Evolutionary conservation across 2,797 vertebrate species (phyloP).

Genomic region (Chiropotes sagulatus): DNA sequence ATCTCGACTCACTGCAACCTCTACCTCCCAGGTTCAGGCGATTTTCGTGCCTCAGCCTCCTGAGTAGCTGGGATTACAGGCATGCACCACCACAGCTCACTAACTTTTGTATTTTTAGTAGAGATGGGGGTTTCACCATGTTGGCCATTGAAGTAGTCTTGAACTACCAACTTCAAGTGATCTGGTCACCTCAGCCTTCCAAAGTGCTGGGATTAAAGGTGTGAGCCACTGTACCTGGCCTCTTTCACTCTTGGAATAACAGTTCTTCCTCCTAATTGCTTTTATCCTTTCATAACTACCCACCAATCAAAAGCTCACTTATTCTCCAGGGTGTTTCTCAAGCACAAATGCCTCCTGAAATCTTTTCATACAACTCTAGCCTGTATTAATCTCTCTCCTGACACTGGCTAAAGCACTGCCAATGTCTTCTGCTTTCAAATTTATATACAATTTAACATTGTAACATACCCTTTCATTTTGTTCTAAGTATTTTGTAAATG

Average conservation of each 20-base stretch:
- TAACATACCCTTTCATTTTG: conserved; percentile 30
- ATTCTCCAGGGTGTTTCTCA: neutral
- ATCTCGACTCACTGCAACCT: neutral
- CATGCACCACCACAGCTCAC: neutral
- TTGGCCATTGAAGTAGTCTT: too few relatives aligned
- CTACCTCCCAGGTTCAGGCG: neutral
- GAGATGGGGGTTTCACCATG: neutral
- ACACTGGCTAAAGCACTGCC: neutral
- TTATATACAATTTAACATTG: neutral
- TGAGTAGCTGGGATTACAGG: too few relatives aligned
- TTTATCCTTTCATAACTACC: neutral
- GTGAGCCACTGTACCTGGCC: too few relatives aligned
- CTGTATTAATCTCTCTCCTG: neutral
- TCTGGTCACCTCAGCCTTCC: too few relatives aligned
- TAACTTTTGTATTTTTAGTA: neutral
- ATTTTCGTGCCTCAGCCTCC: too few relatives aligned
- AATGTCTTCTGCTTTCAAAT: conserved; percentile 3
- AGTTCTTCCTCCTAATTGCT: neutral
- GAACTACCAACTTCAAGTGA: too few relatives aligned
- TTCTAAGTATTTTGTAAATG: conserved; percentile 27
- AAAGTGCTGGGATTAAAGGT: too few relatives aligned
- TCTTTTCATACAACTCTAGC: neutral
- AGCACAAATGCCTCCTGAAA: neutral
- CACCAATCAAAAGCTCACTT: conserved; percentile 10
- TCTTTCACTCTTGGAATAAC: neutral